phyloP scores from a whole-genome alignment of 2,888 invertebrate species.

The Sphaeridia pumilis region DNA sequence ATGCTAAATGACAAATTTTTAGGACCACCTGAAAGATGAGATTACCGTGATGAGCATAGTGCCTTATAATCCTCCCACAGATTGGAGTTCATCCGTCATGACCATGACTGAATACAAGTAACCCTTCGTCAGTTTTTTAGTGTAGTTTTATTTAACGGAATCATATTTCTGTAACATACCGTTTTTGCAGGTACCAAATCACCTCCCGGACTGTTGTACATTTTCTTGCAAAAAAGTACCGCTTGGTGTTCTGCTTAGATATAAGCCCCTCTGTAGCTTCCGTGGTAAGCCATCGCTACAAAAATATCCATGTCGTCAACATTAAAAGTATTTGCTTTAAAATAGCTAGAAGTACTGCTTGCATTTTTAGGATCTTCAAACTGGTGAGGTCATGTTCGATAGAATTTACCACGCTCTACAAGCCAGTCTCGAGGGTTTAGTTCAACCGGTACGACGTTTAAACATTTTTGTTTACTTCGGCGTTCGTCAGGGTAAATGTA shows the following conservation, averaged over 20 bases:
- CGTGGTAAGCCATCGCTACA: constrained; percentile 52
- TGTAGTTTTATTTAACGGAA: not conserved
- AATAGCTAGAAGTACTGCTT: too few relatives aligned
- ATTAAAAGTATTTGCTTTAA: too few relatives aligned
- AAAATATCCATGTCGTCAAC: too few relatives aligned
- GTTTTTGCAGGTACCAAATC: constrained; percentile 44
- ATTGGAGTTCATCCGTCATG: too few relatives aligned
- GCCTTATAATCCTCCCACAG: too few relatives aligned
- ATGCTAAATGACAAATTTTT: too few relatives aligned
- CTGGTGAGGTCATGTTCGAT: constrained; percentile 51
- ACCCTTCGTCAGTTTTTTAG: too few relatives aligned
- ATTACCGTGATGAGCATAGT: too few relatives aligned
- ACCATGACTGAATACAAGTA: too few relatives aligned
- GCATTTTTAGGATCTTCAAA: constrained; percentile 45
- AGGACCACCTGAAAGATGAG: too few relatives aligned
- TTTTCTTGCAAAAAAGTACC: constrained; percentile 57
- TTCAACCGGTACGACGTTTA: constrained; percentile 43
- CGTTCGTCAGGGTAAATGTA: not conserved
- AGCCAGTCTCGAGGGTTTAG: constrained; percentile 47
- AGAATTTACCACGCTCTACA: constrained; percentile 49
- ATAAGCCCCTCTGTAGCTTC: constrained; percentile 63
- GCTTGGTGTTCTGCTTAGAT: constrained; percentile 62
- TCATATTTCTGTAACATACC: not conserved
- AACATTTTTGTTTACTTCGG: constrained; percentile 1
- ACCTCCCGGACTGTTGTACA: constrained; percentile 50